phyloP scores from a whole-genome alignment of 2,888 invertebrate genomes.

The Fabriciana adippe region DNA sequence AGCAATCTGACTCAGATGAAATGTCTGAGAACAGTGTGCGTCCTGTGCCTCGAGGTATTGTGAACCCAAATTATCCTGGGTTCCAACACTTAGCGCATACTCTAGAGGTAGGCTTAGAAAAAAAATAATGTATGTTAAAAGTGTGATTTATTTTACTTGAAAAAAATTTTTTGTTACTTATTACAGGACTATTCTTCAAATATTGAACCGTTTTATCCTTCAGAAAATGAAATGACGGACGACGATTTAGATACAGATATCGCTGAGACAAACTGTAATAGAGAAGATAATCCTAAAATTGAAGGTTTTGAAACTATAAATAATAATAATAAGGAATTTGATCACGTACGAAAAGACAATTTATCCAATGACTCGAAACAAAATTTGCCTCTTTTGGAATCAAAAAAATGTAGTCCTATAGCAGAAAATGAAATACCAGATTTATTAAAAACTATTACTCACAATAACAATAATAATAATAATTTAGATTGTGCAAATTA shows the following conservation, averaged over 20 bases:
- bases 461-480: conserved; percentile 70
- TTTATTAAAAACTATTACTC: conserved; percentile 69
- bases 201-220: conserved; percentile 74
- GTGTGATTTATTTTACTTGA: background rate
- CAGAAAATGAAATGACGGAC: conserved; percentile 80
- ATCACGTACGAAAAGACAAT: conserved; percentile 4
- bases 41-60: conserved; percentile 85
- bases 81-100: conserved; percentile 91
- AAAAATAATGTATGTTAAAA: background rate
- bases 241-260: conserved; percentile 76
- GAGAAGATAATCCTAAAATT: conserved; percentile 43
- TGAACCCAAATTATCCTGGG: conserved; percentile 92
- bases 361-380: conserved; percentile 12
- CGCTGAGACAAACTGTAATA: conserved; percentile 47
- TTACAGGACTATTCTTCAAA: conserved; percentile 74
- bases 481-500: conserved; percentile 54
- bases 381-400: conserved; percentile 44
- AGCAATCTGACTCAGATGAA: conserved; percentile 81
- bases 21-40: conserved; percentile 71
- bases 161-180: conserved; percentile 4
- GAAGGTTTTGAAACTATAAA: conserved; percentile 44
- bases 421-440: conserved; percentile 69
- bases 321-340: conserved; percentile 48
- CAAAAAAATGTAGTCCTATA: conserved; percentile 41
- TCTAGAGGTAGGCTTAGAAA: conserved; percentile 70